phyloP scores from a whole-genome alignment of 2,888 invertebrate genomes.

The Pinctada fucata region DNA sequence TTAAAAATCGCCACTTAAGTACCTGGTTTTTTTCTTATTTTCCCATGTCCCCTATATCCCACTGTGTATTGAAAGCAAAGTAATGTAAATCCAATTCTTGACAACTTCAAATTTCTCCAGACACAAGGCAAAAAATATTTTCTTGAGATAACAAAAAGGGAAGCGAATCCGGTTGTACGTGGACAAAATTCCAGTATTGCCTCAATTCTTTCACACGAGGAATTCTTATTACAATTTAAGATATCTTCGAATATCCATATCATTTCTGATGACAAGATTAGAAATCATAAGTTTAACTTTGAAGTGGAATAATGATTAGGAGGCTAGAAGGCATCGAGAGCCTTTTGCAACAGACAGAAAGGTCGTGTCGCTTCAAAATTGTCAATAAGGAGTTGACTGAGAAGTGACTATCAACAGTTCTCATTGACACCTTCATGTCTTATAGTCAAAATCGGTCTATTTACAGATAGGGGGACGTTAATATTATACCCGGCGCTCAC shows the following conservation, averaged over 20 bases:
- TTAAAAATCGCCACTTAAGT: constrained; percentile 33
- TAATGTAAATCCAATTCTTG: constrained; percentile 27
- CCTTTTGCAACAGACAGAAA: no score
- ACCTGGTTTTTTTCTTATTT: constrained; percentile 26
- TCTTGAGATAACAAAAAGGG: not conserved
- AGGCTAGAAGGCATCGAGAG: no score
- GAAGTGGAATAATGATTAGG: no score
- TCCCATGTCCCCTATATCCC: constrained; percentile 22
- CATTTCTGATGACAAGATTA: not conserved
- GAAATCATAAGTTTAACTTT: no score
- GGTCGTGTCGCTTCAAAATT: no score
- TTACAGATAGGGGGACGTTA: constrained; percentile 10
- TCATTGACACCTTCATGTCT: constrained; percentile 17
- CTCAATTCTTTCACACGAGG: not conserved
- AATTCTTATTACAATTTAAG: not conserved
- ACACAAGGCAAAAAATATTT: constrained; percentile 6
- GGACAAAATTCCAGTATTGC: not conserved
- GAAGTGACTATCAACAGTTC: not conserved
- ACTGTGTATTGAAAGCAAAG: constrained; percentile 29
- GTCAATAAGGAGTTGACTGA: no score
- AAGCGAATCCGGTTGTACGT: not conserved
- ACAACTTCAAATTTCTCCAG: constrained; percentile 21
- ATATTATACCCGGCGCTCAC: constrained; percentile 2
- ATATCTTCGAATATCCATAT: not conserved
- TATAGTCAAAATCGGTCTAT: constrained; percentile 23